A percentile compares a stretch with the other conserved stretches of the same genome.
Evolutionary conservation across 2,113 vertebrate species (phyloP).

Genomic region (Cynopterus brachyotis): DNA sequence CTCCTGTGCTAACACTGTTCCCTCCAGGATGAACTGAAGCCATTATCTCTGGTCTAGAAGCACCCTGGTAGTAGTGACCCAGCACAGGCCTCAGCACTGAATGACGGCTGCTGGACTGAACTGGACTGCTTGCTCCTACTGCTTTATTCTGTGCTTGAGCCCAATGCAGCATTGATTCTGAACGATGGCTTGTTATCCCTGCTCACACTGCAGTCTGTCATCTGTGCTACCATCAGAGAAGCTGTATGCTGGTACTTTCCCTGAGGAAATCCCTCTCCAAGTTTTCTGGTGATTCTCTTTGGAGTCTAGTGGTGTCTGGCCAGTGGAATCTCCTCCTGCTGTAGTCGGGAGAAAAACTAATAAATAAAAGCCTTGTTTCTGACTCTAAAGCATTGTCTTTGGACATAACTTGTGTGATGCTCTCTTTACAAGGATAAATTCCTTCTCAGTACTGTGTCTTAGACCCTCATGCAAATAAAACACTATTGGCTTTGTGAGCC

Average conservation of each 20-base stretch:
- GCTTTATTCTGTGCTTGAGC: not conserved
- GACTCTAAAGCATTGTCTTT: not conserved
- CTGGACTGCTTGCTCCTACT: not conserved
- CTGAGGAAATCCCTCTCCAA: not conserved
- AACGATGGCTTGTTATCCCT: not conserved
- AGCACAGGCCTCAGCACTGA: not conserved
- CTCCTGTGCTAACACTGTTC: not conserved
- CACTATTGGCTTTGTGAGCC: not conserved
- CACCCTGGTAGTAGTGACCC: not conserved
- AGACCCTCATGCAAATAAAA: not conserved
- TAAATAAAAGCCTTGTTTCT: not conserved
- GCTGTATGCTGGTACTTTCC: not conserved
- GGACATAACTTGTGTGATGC: not conserved
- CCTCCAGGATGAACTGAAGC: not conserved
- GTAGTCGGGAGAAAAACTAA: not conserved
- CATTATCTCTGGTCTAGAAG: not conserved
- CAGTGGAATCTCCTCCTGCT: not conserved
- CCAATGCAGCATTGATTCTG: not conserved
- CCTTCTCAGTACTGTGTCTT: not conserved
- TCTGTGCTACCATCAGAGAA: not conserved
- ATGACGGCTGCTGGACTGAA: not conserved
- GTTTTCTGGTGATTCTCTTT: not conserved
- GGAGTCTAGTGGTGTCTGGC: not conserved
- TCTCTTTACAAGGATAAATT: not conserved
- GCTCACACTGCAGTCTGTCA: not conserved